A percentile compares a stretch with the other conserved stretches of the same genome.
Evolutionary conservation across 2,797 vertebrate genomes (phyloP).

Genomic region (Poeciliopsis infans): DNA sequence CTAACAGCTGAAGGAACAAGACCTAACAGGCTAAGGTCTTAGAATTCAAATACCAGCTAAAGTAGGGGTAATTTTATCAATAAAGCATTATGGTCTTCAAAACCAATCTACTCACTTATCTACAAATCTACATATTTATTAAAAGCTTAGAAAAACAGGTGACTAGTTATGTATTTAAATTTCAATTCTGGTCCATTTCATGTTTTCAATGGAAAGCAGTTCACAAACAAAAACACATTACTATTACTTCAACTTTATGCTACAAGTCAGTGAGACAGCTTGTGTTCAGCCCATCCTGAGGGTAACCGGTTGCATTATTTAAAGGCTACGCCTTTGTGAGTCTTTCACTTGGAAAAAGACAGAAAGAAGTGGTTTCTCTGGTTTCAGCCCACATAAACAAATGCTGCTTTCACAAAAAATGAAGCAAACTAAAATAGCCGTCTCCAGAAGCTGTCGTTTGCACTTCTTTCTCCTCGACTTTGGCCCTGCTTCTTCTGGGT

Average conservation of each 20-base stretch:
- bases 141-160: neutral
- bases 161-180: neutral
- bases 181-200: neutral
- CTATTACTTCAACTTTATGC: constrained; percentile 13
- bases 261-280: constrained; percentile 25
- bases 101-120: neutral
- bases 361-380: constrained; percentile 16
- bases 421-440: constrained; percentile 27
- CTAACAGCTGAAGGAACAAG: constrained; percentile 45
- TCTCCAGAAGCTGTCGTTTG: constrained; percentile 37
- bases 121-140: neutral
- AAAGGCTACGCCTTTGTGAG: constrained; percentile 51
- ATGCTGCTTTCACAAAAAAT: constrained; percentile 8
- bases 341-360: constrained; percentile 44
- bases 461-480: constrained; percentile 20
- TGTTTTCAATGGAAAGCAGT: neutral
- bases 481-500: constrained; percentile 14
- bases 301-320: constrained; percentile 45
- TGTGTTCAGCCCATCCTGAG: constrained; percentile 26
- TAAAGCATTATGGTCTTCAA: neutral
- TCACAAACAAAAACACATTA: constrained; percentile 3
- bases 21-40: constrained; percentile 24
- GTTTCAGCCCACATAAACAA: constrained; percentile 49
- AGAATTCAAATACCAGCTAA: constrained; percentile 15
- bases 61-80: constrained; percentile 10